These are phyloP conservation scores for Alfaro cultratus DNA, from an alignment of 2,797 vertebrate genomes.

Conservation along the genomic window DNA sequence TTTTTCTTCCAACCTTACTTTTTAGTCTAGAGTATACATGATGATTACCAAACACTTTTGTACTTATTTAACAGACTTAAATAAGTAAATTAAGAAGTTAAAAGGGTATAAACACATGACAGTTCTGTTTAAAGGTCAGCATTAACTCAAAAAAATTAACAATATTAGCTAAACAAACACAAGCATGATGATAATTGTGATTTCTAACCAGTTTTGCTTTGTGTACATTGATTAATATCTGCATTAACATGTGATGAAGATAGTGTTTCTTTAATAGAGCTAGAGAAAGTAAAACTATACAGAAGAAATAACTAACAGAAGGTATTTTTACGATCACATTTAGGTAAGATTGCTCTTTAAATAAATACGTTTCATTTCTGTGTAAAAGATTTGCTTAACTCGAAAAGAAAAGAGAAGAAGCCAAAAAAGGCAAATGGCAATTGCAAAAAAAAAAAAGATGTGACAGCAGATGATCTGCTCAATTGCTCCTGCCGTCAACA, in stretches of 20 bases:
- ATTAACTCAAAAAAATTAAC: not conserved
- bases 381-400: not conserved
- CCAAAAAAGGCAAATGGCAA: not conserved
- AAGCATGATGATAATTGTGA: not conserved
- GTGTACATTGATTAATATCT: not conserved
- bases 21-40: not conserved
- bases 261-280: slow-evolving; percentile 11
- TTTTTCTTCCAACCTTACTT: not conserved
- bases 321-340: not conserved
- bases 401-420: slow-evolving; percentile 1
- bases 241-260: too few relatives aligned
- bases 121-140: not conserved
- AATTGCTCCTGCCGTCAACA: slow-evolving; percentile 22
- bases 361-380: slow-evolving; percentile 10
- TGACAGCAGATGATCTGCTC: slow-evolving; percentile 39
- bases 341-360: slow-evolving; percentile 13
- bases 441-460: slow-evolving; percentile 30
- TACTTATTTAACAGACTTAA: not conserved
- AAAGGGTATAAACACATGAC: not conserved
- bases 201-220: not conserved
- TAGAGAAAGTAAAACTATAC: not conserved
- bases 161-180: not conserved
- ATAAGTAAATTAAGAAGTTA: not conserved
- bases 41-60: not conserved
- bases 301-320: slow-evolving; percentile 26